phyloP scores from a whole-genome alignment of 2,113 vertebrate genomes.

The Rattus rattus region DNA sequence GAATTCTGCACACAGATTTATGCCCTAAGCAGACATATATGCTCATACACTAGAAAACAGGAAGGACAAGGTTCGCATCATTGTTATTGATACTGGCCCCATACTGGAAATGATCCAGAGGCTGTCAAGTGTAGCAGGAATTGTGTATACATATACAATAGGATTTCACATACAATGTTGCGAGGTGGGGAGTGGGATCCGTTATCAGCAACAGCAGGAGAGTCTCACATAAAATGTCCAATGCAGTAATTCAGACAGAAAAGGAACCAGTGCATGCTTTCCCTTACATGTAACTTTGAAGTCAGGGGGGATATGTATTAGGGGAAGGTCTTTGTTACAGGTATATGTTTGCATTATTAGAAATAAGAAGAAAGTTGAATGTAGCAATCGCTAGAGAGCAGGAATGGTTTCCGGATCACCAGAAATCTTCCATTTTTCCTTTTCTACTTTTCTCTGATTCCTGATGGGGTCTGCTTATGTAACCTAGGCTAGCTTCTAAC shows the following conservation, averaged over 20 bases:
- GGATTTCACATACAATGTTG: constrained; percentile 4
- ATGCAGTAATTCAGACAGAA: constrained; percentile 2
- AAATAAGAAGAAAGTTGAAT: neutral
- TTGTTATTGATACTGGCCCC: constrained; percentile 33
- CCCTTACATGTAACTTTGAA: constrained; percentile 27
- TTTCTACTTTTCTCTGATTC: neutral
- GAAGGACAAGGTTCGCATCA: constrained; percentile 6
- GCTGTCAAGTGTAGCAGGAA: neutral
- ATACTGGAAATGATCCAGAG: constrained; percentile 30
- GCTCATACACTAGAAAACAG: neutral
- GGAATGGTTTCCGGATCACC: neutral
- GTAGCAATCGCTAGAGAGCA: neutral
- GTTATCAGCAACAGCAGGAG: constrained; percentile 1
- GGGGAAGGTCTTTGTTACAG: no score
- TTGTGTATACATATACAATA: neutral
- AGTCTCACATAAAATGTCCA: constrained; percentile 24
- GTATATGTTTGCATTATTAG: neutral
- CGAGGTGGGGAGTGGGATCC: no score
- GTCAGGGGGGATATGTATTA: neutral
- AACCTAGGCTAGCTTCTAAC: neutral
- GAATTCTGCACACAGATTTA: constrained; percentile 46
- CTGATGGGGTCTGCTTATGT: neutral
- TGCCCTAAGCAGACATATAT: neutral
- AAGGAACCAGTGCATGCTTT: constrained; percentile 11
- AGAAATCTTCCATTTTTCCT: neutral